Conservation (phyloP, 2,888 invertebrate genomes). For the Netelia fuscicornis region DNA sequence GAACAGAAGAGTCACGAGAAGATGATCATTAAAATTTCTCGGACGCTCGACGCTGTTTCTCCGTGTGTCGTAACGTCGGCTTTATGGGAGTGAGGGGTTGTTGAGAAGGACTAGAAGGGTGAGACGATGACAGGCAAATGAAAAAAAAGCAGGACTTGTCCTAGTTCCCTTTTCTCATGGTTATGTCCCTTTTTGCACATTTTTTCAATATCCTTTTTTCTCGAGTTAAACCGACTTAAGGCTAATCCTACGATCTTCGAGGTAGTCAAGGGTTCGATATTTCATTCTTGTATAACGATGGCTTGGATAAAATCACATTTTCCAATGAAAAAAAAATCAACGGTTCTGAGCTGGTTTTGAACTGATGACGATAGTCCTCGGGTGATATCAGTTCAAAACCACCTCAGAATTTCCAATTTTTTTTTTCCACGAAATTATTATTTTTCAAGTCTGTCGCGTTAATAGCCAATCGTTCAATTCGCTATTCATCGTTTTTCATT, state of each 20-base stretch:
- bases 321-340: too few relatives aligned
- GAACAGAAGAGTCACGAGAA: slow-evolving; percentile 72
- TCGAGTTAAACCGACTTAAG: background rate
- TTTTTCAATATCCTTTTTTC: slow-evolving; percentile 1
- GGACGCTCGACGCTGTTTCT: slow-evolving; percentile 61
- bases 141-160: slow-evolving; percentile 66
- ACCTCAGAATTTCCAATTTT: too few relatives aligned
- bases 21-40: slow-evolving; percentile 81
- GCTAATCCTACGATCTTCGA: too few relatives aligned
- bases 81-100: slow-evolving; percentile 65
- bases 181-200: slow-evolving; percentile 25
- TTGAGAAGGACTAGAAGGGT: slow-evolving; percentile 60
- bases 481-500: background rate
- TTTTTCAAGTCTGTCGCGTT: too few relatives aligned
- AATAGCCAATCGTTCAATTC: too few relatives aligned
- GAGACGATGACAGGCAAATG: slow-evolving; percentile 51
- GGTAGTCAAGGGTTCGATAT: too few relatives aligned
- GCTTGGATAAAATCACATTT: too few relatives aligned
- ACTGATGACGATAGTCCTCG: too few relatives aligned
- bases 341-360: too few relatives aligned
- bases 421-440: too few relatives aligned
- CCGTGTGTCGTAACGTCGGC: slow-evolving; percentile 55
- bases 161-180: slow-evolving; percentile 74
- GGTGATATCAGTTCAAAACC: too few relatives aligned
- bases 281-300: too few relatives aligned